Evolutionary conservation across 1,140 invertebrate species (phyloP).

Genomic region (Aphaenogaster ashmeadi): DNA sequence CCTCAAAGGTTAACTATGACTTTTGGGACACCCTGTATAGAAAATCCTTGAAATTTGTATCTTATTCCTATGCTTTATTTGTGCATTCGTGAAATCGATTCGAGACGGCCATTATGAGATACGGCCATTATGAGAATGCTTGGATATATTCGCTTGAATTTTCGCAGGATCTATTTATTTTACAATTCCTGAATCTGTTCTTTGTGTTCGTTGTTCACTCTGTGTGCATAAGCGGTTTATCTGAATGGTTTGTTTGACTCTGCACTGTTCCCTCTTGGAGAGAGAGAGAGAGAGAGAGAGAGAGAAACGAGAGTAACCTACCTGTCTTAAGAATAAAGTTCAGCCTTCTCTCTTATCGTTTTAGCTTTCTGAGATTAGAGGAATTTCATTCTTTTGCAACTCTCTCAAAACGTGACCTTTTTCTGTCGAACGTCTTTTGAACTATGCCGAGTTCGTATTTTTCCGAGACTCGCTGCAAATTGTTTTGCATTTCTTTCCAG

Average conservation of each 20-base stretch:
- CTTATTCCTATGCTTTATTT: not conserved
- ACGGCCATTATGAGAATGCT: conserved; percentile 29
- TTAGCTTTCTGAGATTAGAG: conserved; percentile 82
- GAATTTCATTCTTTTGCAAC: conserved; percentile 77
- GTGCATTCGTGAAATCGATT: not conserved
- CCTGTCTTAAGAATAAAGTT: conserved; percentile 66
- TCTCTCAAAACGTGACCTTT: not conserved
- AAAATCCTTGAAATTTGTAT: not conserved
- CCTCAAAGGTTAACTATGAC: too few relatives aligned
- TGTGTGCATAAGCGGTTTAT: conserved; percentile 69
- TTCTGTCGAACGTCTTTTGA: not conserved
- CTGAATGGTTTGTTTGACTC: conserved; percentile 81
- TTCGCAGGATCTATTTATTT: conserved; percentile 86
- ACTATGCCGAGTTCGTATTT: not conserved
- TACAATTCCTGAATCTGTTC: conserved; percentile 59
- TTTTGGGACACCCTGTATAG: too few relatives aligned
- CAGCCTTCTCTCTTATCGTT: conserved; percentile 78
- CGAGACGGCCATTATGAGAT: conserved; percentile 45
- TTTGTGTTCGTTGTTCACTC: too few relatives aligned
- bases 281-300: conserved; percentile 51
- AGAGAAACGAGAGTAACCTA: conserved; percentile 64
- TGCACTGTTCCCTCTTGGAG: conserved; percentile 72
- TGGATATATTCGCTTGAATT: conserved; percentile 77
- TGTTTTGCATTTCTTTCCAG: not conserved
- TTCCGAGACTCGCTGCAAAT: not conserved